A percentile compares a stretch with the other conserved stretches of the same genome.
Evolutionary conservation across 2,888 invertebrate genomes (phyloP).

Genomic region (Melieria crassipennis): DNA sequence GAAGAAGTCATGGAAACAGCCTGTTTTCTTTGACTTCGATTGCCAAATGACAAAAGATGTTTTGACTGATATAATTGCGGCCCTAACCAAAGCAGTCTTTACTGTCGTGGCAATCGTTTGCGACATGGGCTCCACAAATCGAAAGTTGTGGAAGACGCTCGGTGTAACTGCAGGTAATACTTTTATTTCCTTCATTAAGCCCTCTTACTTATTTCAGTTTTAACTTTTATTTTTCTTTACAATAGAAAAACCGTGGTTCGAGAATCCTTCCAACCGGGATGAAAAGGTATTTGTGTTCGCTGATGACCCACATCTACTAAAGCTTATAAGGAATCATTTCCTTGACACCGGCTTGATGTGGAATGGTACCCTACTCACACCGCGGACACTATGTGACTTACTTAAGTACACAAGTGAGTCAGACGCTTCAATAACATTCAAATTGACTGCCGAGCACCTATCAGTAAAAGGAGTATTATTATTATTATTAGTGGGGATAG

Average conservation of each 20-base stretch:
- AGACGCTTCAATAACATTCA: too few species aligned
- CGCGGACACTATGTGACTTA: neutral
- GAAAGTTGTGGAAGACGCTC: too few species aligned
- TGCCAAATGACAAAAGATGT: neutral
- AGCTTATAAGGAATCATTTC: neutral
- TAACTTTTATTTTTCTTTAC: neutral
- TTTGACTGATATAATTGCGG: neutral
- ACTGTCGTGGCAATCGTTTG: neutral
- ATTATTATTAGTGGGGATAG: too few species aligned
- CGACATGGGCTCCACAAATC: too few species aligned
- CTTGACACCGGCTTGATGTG: slow-evolving; percentile 9
- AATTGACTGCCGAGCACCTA: too few species aligned
- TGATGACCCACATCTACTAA: slow-evolving; percentile 12
- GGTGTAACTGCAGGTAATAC: neutral
- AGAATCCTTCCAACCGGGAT: neutral
- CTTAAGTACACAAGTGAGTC: neutral
- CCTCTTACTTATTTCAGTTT: neutral
- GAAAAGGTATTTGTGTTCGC: slow-evolving; percentile 36
- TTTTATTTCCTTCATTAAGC: neutral
- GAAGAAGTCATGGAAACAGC: too few species aligned
- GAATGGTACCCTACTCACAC: neutral
- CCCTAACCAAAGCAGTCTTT: neutral
- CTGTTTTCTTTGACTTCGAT: neutral
- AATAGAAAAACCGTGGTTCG: slow-evolving; percentile 37
- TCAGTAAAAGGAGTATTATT: too few species aligned